Evolutionary conservation across 2,888 invertebrate genomes (phyloP), one percentile per base, ranked within the genome.

Genomic region (Calephelis perditalis): DNA sequence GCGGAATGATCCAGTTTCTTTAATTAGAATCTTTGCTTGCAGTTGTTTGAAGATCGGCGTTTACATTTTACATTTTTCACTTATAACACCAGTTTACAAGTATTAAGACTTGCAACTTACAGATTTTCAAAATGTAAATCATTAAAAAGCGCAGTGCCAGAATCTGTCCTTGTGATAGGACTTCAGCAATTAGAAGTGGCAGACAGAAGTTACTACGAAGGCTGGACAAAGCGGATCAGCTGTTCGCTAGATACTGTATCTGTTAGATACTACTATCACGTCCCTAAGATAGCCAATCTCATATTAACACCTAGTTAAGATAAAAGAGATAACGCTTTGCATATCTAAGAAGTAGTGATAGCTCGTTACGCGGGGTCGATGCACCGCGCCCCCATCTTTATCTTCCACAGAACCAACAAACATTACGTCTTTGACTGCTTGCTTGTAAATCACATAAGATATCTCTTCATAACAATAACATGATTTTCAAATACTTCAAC

Each of bases 291-390:
- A 88, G 81, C 84, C 79, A 71, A 72, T 75, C 79, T 76, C 82
- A 83, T 81, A 87, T 88, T 87, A 87, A 77, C 87, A 74, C 77
- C 81, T 86, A 85, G 86, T 88, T 88, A 82, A 88, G 87, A 89
- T 89, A 89, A 86, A 84, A 71, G 73, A 87, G 89, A 89, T 89
- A 89, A 87, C 86, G 78, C 78, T 86, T 86, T 83, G 86, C 88
- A 85, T 88, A 86, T 87, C 84, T 86, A 65, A 81, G 79, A 82
- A 77, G 77, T 70, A 68, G 73, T 74, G 83, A 82, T 82, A 82
- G 73, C 71, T 81, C 62, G 58, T 77, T 81, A 77, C 73, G 70
- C 70, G 78, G 75, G 88, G 85, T 86, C 82, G 77, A 70, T 74
- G 85, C 78, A 75, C 85, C 65, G 65, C 62, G 63, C 65, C 63